A percentile compares a stretch with the other conserved stretches of the same genome.
Evolutionary conservation across 2,113 vertebrate species (phyloP).

Genomic region (Suncus etruscus): DNA sequence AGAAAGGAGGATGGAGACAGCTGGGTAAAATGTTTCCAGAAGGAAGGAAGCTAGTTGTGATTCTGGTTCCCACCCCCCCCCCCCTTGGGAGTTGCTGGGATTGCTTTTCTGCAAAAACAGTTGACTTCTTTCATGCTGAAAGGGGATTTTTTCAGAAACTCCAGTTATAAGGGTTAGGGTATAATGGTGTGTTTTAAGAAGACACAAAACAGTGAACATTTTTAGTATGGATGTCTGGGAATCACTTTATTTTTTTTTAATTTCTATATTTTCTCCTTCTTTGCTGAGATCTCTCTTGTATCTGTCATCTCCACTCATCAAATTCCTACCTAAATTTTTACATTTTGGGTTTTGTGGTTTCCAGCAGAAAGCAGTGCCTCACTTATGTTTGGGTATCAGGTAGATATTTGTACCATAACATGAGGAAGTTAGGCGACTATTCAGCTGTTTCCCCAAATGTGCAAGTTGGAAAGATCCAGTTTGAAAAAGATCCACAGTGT

Average conservation of each 20-base stretch:
- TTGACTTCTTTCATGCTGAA: constrained; percentile 36
- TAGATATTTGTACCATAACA: constrained; percentile 80
- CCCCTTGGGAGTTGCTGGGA: not conserved
- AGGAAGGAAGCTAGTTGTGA: not conserved
- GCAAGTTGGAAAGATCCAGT: constrained; percentile 63
- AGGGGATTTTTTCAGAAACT: not conserved
- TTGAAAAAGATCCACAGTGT: constrained; percentile 8
- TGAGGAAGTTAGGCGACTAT: constrained; percentile 70
- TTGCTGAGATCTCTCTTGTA: not conserved
- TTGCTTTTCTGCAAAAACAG: constrained; percentile 8
- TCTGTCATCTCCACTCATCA: not conserved
- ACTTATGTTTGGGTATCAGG: constrained; percentile 57
- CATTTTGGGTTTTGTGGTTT: not conserved
- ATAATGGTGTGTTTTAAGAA: not conserved
- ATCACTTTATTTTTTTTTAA: not conserved
- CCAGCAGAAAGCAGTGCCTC: not conserved
- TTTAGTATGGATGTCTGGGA: constrained; percentile 31
- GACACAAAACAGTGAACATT: not conserved
- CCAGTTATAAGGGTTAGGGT: not conserved
- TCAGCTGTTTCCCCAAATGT: constrained; percentile 80
- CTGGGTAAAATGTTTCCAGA: constrained; percentile 47
- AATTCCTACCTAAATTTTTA: not conserved
- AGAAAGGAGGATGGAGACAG: not conserved
- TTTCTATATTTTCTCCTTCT: not conserved
- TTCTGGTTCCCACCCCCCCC: not conserved